These are phyloP conservation scores for Drosophila grimshawi DNA, from an alignment of 1,140 invertebrate genomes.

Conservation along the genomic window DNA sequence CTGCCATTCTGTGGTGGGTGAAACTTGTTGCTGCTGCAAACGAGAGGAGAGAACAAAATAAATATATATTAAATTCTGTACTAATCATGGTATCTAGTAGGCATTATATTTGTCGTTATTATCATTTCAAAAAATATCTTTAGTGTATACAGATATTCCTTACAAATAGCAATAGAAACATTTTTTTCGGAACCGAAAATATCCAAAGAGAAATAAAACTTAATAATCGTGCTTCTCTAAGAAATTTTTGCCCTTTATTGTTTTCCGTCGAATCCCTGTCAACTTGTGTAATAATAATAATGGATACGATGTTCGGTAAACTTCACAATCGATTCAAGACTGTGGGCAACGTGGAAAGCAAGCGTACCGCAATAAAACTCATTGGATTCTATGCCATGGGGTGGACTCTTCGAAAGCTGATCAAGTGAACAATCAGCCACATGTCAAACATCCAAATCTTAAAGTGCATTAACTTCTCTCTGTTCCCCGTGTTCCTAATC, in stretches of 20 bases:
- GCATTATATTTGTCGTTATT: not conserved
- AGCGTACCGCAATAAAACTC: constrained; percentile 63
- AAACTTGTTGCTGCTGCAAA: constrained; percentile 63
- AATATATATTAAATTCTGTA: not conserved
- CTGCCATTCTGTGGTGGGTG: constrained; percentile 78
- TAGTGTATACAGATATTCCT: not conserved
- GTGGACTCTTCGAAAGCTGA: constrained; percentile 62
- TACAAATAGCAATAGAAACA: not conserved
- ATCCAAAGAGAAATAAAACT: not conserved
- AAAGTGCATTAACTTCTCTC: too few species aligned
- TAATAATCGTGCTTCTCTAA: not conserved
- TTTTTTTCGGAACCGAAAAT: not conserved
- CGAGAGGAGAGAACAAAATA: not conserved
- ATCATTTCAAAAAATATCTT: not conserved
- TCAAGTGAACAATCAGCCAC: constrained; percentile 52
- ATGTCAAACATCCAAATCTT: not conserved
- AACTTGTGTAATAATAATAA: constrained; percentile 3
- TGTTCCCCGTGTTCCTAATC: too few species aligned
- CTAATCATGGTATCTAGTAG: constrained; percentile 1
- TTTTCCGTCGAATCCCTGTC: too few species aligned
- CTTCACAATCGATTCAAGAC: constrained; percentile 49
- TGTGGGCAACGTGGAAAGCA: constrained; percentile 51
- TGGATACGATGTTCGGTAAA: constrained; percentile 61
- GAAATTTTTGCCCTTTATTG: too few species aligned
- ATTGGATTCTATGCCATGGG: constrained; percentile 72